Percentiles rank a stretch among this genome's conserved stretches.
These are phyloP conservation scores for Ophraella communa DNA, from an alignment of 2,888 invertebrate species.

Conservation along the genomic window DNA sequence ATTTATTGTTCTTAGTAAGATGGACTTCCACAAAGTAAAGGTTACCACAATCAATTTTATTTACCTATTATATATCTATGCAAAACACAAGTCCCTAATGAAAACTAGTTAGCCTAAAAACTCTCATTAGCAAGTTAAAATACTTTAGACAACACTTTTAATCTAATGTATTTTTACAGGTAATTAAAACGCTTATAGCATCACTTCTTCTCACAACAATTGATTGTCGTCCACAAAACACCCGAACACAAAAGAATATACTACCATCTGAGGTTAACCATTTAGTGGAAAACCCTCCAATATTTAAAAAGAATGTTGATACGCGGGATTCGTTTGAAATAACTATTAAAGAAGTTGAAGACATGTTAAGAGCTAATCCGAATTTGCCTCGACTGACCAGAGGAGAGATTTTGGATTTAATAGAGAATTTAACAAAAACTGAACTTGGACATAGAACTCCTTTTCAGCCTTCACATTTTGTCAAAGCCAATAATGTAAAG, in stretches of 20 bases:
- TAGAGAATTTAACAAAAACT: conserved; percentile 69
- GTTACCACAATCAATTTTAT: no score
- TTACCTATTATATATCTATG: no score
- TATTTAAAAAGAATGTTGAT: background rate
- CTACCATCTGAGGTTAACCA: background rate
- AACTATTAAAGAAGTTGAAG: conserved; percentile 73
- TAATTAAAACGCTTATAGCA: background rate
- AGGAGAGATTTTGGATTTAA: conserved; percentile 70
- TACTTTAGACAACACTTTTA: no score
- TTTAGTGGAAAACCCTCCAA: background rate
- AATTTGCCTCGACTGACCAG: conserved; percentile 69
- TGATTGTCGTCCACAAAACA: background rate
- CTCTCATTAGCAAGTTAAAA: no score
- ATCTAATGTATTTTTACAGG: background rate
- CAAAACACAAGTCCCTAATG: no score
- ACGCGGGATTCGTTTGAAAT: conserved; percentile 61
- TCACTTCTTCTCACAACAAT: background rate
- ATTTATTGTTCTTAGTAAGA: no score
- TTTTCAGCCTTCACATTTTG: background rate
- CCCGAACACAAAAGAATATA: background rate
- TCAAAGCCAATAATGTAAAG: conserved; percentile 6
- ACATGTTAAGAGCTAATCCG: conserved; percentile 66
- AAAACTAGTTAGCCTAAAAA: no score
- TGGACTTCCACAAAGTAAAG: no score
- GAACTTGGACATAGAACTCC: conserved; percentile 49